Base-by-base conservation (phyloP, 2,888 invertebrate species). In the Brenthis ino region DNA sequence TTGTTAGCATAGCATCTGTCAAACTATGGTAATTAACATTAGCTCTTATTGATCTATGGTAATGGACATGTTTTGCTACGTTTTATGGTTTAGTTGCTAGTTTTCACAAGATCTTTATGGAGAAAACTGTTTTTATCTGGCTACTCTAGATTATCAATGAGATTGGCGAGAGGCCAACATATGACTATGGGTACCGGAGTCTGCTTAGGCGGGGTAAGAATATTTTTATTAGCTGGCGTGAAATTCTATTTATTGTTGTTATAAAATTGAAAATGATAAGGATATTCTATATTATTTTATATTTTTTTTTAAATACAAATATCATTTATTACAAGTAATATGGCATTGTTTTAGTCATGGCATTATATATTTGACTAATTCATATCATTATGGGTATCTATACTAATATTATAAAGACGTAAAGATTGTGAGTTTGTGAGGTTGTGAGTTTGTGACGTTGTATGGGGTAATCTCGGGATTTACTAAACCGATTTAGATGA, bases 111-210 rank as follows among this genome's bases (percentile, higher is more conserved):
- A 77, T 70, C 77, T 76, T 80, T 75, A 74, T 79, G 76, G 79
- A 77, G 78, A 77, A 80, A 77, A 77, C 75, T 75, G 80, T 83
- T 86, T 85, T 85, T 86, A 84, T 86, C 85, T 82, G 80, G 82
- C 81, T 79, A 77, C 77, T 77, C 75, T 77, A 77, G 83, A 84
- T 85, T 88, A 86, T 87, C 85, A 83, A 80, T 81, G 81, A 78
- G 77, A 79, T 77, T 91, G 91, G 91, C 85, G 71, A 47, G 68
- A 64, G 33, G 86, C 91, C 91, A 91, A 86, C 70, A 76, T 75
- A 77, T 73, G 75, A 57, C 55, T 48, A 65, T 57, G 77, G 77
- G 79, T 75, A 78, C 79, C 77, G 78, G 79, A 77, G 77, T 74
- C 78, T 74, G 79, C 77, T 80, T 79, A 77, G 76, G 74, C 53